phyloP scores from a whole-genome alignment of 2,888 invertebrate genomes.

The Listrodromus nycthemerus region DNA sequence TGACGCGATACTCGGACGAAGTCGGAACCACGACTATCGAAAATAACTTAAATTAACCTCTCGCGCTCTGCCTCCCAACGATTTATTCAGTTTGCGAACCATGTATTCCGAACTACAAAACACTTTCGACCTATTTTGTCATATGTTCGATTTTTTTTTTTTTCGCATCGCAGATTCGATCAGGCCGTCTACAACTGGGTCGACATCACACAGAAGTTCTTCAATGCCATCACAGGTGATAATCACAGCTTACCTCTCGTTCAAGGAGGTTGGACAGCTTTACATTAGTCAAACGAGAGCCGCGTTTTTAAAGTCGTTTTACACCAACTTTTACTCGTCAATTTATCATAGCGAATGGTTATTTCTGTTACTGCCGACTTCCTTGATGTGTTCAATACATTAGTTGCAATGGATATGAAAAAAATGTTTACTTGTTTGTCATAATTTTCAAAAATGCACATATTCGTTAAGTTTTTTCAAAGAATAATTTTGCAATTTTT shows the following conservation, averaged over 20 bases:
- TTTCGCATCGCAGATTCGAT: slow-evolving; percentile 74
- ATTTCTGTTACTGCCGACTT: too few species aligned
- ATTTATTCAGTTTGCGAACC: slow-evolving; percentile 4
- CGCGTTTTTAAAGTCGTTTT: too few species aligned
- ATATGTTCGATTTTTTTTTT: slow-evolving; percentile 63
- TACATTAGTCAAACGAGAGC: too few species aligned
- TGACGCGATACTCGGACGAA: not conserved
- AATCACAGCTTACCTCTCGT: not conserved
- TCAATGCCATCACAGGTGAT: slow-evolving; percentile 87
- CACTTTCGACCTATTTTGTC: slow-evolving; percentile 22
- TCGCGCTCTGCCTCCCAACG: slow-evolving; percentile 37
- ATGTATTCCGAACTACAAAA: slow-evolving; percentile 48
- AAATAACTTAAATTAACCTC: slow-evolving; percentile 56
- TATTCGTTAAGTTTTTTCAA: too few species aligned
- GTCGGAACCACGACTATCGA: slow-evolving; percentile 1
- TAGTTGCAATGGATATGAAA: too few species aligned
- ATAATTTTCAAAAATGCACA: too few species aligned
- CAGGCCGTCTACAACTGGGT: slow-evolving; percentile 88
- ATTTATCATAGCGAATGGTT: too few species aligned
- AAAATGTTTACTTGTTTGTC: too few species aligned
- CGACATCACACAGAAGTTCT: slow-evolving; percentile 89
- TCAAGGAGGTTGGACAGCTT: too few species aligned
- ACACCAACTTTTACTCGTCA: too few species aligned
- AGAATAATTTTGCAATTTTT: too few species aligned
- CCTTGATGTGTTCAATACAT: too few species aligned